phyloP scores from a whole-genome alignment of 2,113 vertebrate genomes.

The Apus apus region DNA sequence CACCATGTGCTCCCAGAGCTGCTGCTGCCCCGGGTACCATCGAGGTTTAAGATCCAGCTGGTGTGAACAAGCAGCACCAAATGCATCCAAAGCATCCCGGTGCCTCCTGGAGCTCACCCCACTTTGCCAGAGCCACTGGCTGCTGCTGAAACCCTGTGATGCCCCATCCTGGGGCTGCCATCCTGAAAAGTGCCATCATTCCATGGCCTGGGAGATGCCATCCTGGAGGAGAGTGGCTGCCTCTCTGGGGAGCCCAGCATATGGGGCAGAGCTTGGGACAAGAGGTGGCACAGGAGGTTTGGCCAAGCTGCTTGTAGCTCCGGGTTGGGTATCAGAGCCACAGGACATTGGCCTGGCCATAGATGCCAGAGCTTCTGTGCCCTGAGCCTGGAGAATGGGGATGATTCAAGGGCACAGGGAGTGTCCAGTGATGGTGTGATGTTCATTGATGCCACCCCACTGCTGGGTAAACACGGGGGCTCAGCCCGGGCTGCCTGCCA shows the following conservation, averaged over 20 bases:
- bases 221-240: background rate
- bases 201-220: background rate
- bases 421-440: background rate
- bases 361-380: accelerated
- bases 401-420: background rate
- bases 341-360: background rate
- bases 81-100: background rate
- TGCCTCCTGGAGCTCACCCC: background rate
- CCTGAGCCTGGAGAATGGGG: background rate
- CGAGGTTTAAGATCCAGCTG: background rate
- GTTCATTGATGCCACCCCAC: background rate
- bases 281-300: background rate
- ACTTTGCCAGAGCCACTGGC: background rate
- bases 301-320: background rate
- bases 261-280: background rate
- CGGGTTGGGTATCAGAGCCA: background rate
- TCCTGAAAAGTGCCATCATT: background rate
- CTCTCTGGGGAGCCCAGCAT: accelerated
- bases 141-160: background rate
- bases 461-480: background rate
- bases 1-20: background rate
- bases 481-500: background rate
- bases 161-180: background rate
- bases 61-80: background rate
- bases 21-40: background rate